Evolutionary conservation across 1,140 invertebrate species (phyloP).

Genomic region (Holotrichia oblita): DNA sequence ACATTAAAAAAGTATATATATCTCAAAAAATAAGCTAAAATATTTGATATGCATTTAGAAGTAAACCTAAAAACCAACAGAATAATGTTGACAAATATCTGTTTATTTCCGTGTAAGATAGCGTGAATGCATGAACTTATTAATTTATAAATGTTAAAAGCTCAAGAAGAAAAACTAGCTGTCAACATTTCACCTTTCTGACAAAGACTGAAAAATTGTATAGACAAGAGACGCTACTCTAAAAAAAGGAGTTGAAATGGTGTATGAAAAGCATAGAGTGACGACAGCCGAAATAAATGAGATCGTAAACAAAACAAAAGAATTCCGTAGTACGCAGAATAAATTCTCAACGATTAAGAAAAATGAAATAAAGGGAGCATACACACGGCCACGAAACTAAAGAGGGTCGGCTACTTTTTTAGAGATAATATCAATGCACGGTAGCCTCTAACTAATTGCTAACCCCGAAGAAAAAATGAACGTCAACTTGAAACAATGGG

Average conservation of each 20-base stretch:
- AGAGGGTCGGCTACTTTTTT: background rate
- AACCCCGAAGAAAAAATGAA: background rate
- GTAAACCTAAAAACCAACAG: too few species aligned
- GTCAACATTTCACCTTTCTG: background rate
- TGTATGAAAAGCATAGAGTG: background rate
- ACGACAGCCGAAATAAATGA: background rate
- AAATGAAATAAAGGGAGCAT: too few species aligned
- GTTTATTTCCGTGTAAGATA: too few species aligned
- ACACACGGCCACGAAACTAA: background rate
- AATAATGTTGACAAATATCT: too few species aligned
- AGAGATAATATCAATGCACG: conserved; percentile 15
- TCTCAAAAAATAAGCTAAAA: too few species aligned
- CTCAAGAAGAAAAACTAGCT: background rate
- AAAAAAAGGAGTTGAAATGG: background rate
- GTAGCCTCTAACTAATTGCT: conserved; percentile 39
- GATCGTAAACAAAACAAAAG: conserved; percentile 13
- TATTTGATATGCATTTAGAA: too few species aligned
- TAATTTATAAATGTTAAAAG: too few species aligned
- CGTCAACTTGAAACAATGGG: conserved; percentile 40
- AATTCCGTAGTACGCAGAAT: conserved; percentile 20
- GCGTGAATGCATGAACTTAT: too few species aligned
- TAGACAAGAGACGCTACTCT: background rate
- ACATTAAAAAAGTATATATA: too few species aligned
- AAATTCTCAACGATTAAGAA: conserved; percentile 23
- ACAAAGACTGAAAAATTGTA: conserved; percentile 1